These are phyloP conservation scores for Lamproptera curius DNA, from an alignment of 2,888 invertebrate genomes.

Conservation along the genomic window DNA sequence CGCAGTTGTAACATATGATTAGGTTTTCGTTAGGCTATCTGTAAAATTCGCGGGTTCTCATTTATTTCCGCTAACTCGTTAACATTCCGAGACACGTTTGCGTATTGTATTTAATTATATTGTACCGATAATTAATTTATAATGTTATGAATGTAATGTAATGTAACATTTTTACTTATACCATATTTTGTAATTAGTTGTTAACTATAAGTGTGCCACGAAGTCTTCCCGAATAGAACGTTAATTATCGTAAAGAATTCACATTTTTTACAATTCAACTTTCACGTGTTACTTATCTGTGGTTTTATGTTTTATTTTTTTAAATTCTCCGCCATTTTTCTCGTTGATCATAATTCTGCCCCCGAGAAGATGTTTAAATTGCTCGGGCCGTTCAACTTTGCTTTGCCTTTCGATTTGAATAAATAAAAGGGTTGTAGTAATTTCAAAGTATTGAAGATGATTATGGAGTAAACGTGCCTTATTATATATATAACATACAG, in stretches of 20 bases:
- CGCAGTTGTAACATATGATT: too few species aligned
- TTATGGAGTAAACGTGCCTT: slow-evolving; percentile 13
- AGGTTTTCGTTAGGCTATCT: too few species aligned
- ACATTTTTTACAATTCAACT: neutral
- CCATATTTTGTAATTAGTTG: neutral
- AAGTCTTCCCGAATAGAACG: slow-evolving; percentile 11
- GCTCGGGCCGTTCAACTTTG: too few species aligned
- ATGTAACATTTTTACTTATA: slow-evolving; percentile 37
- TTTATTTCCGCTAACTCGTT: slow-evolving; percentile 42
- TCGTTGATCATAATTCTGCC: too few species aligned
- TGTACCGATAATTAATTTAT: slow-evolving; percentile 42
- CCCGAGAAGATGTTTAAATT: too few species aligned
- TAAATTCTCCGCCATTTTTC: neutral
- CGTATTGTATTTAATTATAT: neutral
- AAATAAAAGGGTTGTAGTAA: too few species aligned
- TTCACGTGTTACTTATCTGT: neutral
- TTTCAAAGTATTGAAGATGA: too few species aligned
- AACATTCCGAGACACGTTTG: slow-evolving; percentile 18
- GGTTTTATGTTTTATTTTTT: neutral
- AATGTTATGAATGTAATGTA: too few species aligned
- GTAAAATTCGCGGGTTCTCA: too few species aligned
- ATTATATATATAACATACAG: slow-evolving; percentile 8
- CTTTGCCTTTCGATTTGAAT: too few species aligned
- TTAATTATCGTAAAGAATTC: neutral
- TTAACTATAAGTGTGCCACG: neutral